A percentile compares a stretch with the other conserved stretches of the same genome.
phyloP scores from a whole-genome alignment of 2,888 invertebrate species.

The Ceramica pisi region DNA sequence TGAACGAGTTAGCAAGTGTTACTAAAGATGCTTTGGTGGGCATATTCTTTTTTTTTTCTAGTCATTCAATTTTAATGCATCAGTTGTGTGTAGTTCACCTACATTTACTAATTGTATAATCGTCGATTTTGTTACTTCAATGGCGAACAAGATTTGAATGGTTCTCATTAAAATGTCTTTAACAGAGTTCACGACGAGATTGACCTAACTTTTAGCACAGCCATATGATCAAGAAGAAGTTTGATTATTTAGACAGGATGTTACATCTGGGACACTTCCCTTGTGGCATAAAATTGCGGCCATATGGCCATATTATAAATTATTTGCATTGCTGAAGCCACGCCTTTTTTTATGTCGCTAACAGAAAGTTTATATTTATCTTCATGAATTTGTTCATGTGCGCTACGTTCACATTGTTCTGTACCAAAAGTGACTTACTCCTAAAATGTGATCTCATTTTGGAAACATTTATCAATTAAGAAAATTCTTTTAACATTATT shows the following conservation, averaged over 20 bases:
- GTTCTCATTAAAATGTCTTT: conserved; percentile 7
- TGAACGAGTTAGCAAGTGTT: conserved; percentile 36
- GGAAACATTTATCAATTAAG: conserved; percentile 26
- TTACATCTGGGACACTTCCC: conserved; percentile 54
- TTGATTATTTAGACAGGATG: conserved; percentile 39
- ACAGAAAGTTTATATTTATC: not conserved
- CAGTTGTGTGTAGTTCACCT: conserved; percentile 1
- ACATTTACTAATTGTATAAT: conserved; percentile 13
- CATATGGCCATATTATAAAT: conserved; percentile 34
- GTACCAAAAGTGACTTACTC: not conserved
- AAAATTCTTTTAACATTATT: not conserved
- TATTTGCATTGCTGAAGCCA: conserved; percentile 21
- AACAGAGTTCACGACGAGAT: not conserved
- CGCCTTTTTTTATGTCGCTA: conserved; percentile 24
- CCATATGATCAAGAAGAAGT: conserved; percentile 9
- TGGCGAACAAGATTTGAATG: not conserved
- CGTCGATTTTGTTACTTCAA: conserved; percentile 6
- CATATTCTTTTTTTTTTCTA: conserved; percentile 8
- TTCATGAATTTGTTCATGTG: conserved; percentile 11
- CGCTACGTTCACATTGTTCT: not conserved
- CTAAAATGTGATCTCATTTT: not conserved
- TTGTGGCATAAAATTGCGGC: conserved; percentile 31
- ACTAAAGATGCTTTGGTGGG: conserved; percentile 15
- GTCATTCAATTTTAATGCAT: not conserved
- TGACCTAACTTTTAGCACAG: conserved; percentile 12